Evolutionary conservation across 1,140 invertebrate species (phyloP).

Genomic region (Maconellicoccus hirsutus): DNA sequence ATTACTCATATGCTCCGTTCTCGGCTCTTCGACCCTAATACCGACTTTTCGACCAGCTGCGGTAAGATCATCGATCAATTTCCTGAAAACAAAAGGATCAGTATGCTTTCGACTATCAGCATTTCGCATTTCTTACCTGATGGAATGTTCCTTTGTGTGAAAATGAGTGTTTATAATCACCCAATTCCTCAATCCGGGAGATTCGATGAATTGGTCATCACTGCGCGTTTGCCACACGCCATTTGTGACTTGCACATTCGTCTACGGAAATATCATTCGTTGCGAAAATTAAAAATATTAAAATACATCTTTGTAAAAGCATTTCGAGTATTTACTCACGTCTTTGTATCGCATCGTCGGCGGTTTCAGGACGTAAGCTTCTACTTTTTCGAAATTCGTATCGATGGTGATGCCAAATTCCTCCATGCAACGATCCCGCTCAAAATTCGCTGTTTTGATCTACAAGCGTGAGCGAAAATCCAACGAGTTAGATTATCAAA

Average conservation of each 20-base stretch:
- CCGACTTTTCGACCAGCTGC: not conserved
- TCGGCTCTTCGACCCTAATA: not conserved
- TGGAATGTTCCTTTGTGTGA: too few species aligned
- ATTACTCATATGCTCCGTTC: too few species aligned
- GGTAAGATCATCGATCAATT: not conserved
- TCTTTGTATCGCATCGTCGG: conserved; percentile 33
- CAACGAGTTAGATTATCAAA: not conserved
- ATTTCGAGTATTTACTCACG: not conserved
- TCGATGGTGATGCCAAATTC: conserved; percentile 47
- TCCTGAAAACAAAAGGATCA: not conserved
- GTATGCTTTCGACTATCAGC: too few species aligned
- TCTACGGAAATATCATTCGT: not conserved
- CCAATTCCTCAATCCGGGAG: not conserved
- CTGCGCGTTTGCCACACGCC: not conserved
- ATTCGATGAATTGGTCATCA: not conserved
- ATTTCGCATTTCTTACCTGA: too few species aligned
- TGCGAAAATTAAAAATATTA: not conserved
- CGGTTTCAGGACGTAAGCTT: conserved; percentile 43
- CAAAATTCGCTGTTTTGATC: conserved; percentile 36
- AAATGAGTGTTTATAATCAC: not conserved
- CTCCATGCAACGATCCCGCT: conserved; percentile 38
- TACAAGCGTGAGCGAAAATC: conserved; percentile 22
- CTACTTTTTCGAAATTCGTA: conserved; percentile 41
- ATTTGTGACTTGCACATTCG: not conserved
- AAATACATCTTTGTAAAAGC: not conserved